phyloP scores from a whole-genome alignment of 2,888 invertebrate species.

The Podabrus alpinus region DNA sequence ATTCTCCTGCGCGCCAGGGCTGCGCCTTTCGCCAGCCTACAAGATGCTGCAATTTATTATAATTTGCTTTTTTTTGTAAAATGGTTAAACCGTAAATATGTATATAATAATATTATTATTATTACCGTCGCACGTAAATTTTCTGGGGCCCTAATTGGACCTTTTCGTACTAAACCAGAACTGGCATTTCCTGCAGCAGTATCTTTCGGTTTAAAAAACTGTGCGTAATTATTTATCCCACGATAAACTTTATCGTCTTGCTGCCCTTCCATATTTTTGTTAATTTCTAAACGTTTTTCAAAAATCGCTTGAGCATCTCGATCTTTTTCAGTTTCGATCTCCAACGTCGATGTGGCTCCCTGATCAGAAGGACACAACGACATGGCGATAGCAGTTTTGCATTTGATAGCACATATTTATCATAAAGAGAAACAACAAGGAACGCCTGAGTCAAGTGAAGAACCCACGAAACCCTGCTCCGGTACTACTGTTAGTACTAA shows the following conservation, averaged over 20 bases:
- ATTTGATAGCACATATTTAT: no score
- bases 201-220: conserved; percentile 93
- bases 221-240: conserved; percentile 92
- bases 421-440: no score
- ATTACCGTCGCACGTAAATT: conserved; percentile 95
- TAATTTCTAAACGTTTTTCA: conserved; percentile 87
- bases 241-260: conserved; percentile 93
- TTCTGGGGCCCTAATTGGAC: conserved; percentile 94
- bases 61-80: no score
- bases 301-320: conserved; percentile 95
- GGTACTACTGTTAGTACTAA: no score
- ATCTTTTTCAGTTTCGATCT: conserved; percentile 90
- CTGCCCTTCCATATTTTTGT: conserved; percentile 82
- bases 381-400: conserved; percentile 62
- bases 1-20: no score
- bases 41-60: no score
- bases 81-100: no score
- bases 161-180: conserved; percentile 84
- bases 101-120: no score
- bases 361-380: conserved; percentile 79
- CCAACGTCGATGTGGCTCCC: conserved; percentile 88
- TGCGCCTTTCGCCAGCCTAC: no score
- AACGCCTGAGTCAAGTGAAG: no score
- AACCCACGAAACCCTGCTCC: no score
- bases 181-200: conserved; percentile 96